Percentiles rank a stretch among this genome's conserved stretches.
phyloP scores from a whole-genome alignment of 1,140 invertebrate species.

The Macrosteles quadrilineatus region DNA sequence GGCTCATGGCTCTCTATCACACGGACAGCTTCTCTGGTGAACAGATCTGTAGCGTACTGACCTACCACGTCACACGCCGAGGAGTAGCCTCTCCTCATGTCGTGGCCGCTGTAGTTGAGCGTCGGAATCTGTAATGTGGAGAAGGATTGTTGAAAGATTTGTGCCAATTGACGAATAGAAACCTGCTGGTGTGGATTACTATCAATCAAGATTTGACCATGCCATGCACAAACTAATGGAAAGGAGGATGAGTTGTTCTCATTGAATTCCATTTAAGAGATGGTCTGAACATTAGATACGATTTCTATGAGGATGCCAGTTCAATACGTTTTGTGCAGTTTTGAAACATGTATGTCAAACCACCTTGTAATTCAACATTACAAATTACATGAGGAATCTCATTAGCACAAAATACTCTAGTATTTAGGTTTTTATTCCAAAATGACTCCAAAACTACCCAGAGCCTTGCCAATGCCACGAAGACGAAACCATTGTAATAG shows the following conservation, averaged over 20 bases:
- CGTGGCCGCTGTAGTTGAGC: constrained; percentile 39
- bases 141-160: neutral
- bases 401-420: too few species aligned
- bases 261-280: too few species aligned
- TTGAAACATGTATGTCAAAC: too few species aligned
- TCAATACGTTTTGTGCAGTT: too few species aligned
- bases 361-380: too few species aligned
- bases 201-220: neutral
- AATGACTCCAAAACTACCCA: too few species aligned
- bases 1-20: constrained; percentile 61
- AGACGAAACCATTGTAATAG: too few species aligned
- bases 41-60: constrained; percentile 68
- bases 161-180: neutral
- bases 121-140: neutral
- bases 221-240: neutral
- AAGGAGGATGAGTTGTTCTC: neutral
- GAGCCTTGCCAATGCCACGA: too few species aligned
- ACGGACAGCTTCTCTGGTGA: constrained; percentile 62
- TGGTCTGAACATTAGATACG: too few species aligned
- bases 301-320: too few species aligned
- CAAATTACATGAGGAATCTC: too few species aligned
- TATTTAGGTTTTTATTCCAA: too few species aligned
- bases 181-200: neutral
- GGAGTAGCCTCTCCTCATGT: constrained; percentile 57
- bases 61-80: constrained; percentile 61